Evolutionary conservation across 2,797 vertebrate species (phyloP).

Genomic region (Meriones psammophilus): DNA sequence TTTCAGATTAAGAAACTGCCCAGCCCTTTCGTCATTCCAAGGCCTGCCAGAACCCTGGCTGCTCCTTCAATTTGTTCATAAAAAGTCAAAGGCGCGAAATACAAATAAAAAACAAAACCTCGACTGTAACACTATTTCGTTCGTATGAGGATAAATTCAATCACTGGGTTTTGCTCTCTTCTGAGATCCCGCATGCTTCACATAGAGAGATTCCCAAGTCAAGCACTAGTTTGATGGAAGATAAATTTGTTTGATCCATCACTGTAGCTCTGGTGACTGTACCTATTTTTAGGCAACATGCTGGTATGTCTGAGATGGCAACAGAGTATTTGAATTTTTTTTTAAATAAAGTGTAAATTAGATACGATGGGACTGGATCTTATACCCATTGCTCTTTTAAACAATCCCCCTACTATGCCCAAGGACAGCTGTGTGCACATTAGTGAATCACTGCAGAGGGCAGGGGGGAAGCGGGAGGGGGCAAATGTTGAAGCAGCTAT

Average conservation of each 20-base stretch:
- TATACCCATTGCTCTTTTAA: background rate
- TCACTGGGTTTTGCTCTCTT: constrained; percentile 46
- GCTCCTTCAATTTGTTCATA: constrained; percentile 50
- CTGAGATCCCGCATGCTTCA: constrained; percentile 27
- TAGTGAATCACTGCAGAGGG: constrained; percentile 13
- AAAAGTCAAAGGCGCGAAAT: constrained; percentile 15
- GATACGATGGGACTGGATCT: constrained; percentile 35
- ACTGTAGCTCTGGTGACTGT: constrained; percentile 64
- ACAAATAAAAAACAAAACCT: constrained; percentile 40
- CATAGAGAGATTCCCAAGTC: background rate
- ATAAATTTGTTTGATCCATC: constrained; percentile 79
- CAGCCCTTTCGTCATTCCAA: constrained; percentile 14
- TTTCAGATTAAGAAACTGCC: constrained; percentile 54
- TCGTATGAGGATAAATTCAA: background rate
- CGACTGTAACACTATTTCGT: background rate
- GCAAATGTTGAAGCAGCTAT: constrained; percentile 43
- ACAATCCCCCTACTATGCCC: background rate
- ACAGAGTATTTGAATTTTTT: constrained; percentile 35
- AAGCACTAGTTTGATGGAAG: constrained; percentile 58
- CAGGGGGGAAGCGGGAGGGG: background rate
- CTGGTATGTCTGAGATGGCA: background rate
- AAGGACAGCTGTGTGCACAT: background rate
- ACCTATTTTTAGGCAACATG: constrained; percentile 75
- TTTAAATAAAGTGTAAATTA: constrained; percentile 31
- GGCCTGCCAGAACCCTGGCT: constrained; percentile 9